Evolutionary conservation across 2,113 vertebrate genomes (phyloP).

Genomic region (Scortum barcoo): DNA sequence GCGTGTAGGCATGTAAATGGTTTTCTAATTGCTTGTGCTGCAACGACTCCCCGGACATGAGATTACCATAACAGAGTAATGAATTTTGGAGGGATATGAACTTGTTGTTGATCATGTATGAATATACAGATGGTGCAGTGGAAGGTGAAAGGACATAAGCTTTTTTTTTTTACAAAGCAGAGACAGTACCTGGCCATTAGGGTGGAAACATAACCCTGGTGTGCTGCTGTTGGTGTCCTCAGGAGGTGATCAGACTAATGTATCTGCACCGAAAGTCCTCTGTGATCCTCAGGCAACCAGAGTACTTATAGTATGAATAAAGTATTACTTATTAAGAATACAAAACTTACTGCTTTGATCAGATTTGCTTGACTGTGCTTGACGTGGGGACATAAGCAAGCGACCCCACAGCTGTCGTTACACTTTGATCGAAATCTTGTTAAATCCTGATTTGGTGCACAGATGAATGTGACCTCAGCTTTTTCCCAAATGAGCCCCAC

Average conservation of each 20-base stretch:
- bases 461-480: neutral
- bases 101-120: slow-evolving; percentile 29
- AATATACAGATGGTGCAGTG: slow-evolving; percentile 52
- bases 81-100: slow-evolving; percentile 37
- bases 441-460: neutral
- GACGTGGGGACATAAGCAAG: no score
- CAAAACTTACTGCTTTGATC: neutral
- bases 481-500: neutral
- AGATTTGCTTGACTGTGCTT: no score
- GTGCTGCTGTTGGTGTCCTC: neutral
- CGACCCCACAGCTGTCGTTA: neutral
- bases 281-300: neutral
- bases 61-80: slow-evolving; percentile 48
- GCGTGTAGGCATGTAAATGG: slow-evolving; percentile 18
- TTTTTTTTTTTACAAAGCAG: slow-evolving; percentile 33
- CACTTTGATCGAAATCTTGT: neutral
- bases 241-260: neutral
- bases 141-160: slow-evolving; percentile 39
- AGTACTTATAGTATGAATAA: neutral
- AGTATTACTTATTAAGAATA: no score
- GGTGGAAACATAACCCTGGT: neutral
- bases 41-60: slow-evolving; percentile 43
- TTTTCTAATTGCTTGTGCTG: slow-evolving; percentile 61
- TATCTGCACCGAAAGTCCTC: neutral
- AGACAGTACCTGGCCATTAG: neutral